These are phyloP conservation scores for Stichodactyla mertensii DNA, from an alignment of 64 coral and sea anemone species.

Conservation along the genomic window DNA sequence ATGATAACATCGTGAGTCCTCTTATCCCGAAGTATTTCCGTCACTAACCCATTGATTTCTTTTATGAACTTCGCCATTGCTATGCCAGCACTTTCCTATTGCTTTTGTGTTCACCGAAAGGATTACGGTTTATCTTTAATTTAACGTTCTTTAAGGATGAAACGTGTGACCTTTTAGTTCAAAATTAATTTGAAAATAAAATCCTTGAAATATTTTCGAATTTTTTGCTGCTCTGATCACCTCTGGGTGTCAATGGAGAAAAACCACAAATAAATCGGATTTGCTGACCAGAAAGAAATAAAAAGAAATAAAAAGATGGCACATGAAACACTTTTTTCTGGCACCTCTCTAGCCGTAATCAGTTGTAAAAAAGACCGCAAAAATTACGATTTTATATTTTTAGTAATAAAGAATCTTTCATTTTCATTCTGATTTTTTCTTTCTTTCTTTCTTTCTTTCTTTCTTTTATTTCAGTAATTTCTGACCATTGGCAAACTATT, in stretches of 20 bases:
- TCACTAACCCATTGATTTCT: neutral
- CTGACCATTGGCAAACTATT: too few species aligned
- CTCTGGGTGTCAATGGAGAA: neutral
- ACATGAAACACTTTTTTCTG: too few species aligned
- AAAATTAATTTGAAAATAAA: neutral
- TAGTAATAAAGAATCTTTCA: too few species aligned
- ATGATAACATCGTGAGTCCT: neutral
- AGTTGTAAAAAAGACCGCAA: too few species aligned
- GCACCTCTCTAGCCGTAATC: too few species aligned
- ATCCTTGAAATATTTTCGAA: neutral
- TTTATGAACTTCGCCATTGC: neutral
- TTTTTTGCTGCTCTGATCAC: neutral
- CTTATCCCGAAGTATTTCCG: neutral
- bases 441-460: too few species aligned
- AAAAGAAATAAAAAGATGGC: too few species aligned
- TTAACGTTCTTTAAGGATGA: neutral
- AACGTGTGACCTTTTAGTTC: neutral
- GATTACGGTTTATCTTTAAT: neutral
- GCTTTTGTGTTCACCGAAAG: neutral
- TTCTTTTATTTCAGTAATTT: too few species aligned
- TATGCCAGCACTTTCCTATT: neutral
- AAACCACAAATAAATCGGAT: neutral
- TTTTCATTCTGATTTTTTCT: too few species aligned
- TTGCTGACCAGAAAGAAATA: too few species aligned
- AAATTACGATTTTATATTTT: too few species aligned